These are phyloP conservation scores for Tenodera sinensis DNA, from an alignment of 2,888 invertebrate genomes.

Conservation along the genomic window DNA sequence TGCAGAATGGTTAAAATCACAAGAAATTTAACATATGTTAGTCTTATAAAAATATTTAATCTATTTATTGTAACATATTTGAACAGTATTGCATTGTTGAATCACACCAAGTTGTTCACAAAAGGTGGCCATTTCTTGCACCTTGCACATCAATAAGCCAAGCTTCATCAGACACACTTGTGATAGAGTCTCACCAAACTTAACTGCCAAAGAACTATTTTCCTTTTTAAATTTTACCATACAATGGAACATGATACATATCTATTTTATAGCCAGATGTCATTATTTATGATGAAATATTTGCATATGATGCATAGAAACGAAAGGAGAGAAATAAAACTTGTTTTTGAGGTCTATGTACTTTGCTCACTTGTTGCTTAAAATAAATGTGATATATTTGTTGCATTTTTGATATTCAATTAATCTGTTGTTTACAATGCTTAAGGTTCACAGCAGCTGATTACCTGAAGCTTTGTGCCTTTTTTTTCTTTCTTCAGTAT, in stretches of 20 bases:
- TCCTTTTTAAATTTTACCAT: background rate
- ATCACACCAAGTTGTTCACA: background rate
- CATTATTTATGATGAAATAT: background rate
- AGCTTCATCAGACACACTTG: background rate
- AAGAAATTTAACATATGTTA: background rate
- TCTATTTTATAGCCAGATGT: background rate
- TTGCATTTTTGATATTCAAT: background rate
- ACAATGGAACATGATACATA: background rate
- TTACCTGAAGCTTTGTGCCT: background rate
- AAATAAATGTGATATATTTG: background rate
- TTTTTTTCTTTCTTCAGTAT: background rate
- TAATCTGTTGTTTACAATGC: background rate
- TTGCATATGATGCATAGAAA: background rate
- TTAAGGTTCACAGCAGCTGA: too few species aligned
- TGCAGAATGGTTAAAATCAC: background rate
- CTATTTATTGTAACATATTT: background rate
- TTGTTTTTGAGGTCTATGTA: background rate
- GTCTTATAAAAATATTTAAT: background rate
- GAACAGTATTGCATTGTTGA: background rate
- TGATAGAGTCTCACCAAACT: background rate
- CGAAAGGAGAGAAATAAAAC: background rate
- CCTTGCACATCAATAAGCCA: background rate
- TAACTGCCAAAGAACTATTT: background rate
- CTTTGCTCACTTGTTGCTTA: background rate
- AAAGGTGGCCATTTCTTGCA: background rate